Base-by-base conservation (phyloP, 2,113 vertebrate species). In the Chitala chitala region DNA sequence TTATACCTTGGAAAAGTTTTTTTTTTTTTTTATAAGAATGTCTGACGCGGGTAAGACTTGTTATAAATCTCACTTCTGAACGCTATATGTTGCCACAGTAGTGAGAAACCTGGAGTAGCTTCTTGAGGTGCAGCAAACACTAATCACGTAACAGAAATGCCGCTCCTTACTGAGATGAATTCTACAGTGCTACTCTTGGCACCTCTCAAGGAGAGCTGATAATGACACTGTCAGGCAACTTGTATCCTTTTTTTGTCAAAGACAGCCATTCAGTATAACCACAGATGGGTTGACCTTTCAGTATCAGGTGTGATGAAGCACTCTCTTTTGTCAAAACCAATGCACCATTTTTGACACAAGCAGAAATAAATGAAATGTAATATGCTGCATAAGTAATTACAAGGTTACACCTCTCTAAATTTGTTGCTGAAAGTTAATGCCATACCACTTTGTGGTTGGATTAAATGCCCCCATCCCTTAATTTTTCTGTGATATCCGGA, bases 311-410 rank as follows among this genome's bases (percentile, higher is more conserved):
- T 5, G 64, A 46, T 8, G 20, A 46, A 68, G n/a, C 40, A 46
- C n/a, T 46, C 38, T 40, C 5, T 68, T 48, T 17, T 46, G 40
- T 46, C 40, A 68, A 46, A 44, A 44, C 64, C 64, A 26, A 44
- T 68, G 42, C 22, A 17, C 10, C 42, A n/a, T 68, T 68, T 68
- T 26, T 26, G 40, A 20, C 42, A 46, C 24, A 2, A 68, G 40
- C 64, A 24, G 40, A 68, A 68, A 68, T 66, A 68, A 68, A 48
- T 68, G 64, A 68, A 46, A 44, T 24, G 40, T 38, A 68, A 68
- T 68, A 44, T 68, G 40, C 64, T 9, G 64, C 64, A 24, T 26
- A 68, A 29, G 64, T 68, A 38, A 68, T 68, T 68, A 68, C 44
- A 68, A 26, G n/a, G 42, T 31, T 7, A 29, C 64, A 68, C 64